Evolutionary conservation across 2,113 vertebrate genomes (phyloP).

Genomic region (Vanacampus margaritifer): DNA sequence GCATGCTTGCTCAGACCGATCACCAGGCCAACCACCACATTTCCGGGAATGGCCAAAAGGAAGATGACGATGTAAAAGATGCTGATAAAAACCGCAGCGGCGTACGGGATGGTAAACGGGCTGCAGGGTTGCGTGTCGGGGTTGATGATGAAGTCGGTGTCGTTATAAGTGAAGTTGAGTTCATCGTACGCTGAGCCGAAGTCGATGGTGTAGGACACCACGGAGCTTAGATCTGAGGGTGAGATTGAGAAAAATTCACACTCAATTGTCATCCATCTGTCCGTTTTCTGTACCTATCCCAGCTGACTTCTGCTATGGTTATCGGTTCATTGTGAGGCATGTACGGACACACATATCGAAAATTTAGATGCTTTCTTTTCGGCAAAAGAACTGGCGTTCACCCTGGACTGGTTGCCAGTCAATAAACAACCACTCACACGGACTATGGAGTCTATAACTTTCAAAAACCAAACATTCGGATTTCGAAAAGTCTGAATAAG

Average conservation of each 20-base stretch:
- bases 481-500: no score
- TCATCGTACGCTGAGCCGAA: constrained; percentile 33
- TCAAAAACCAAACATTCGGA: no score
- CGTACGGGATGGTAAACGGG: background rate
- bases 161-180: constrained; percentile 59
- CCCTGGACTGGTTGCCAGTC: no score
- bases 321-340: no score
- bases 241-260: background rate
- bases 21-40: constrained; percentile 67
- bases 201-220: constrained; percentile 11
- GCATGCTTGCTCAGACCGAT: constrained; percentile 45
- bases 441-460: no score
- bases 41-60: constrained; percentile 71
- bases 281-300: background rate
- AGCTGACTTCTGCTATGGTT: no score
- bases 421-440: no score
- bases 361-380: background rate
- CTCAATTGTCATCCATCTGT: background rate
- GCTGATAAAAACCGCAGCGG: constrained; percentile 12
- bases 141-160: constrained; percentile 22
- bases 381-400: background rate
- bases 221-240: constrained; percentile 49
- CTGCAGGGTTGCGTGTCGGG: constrained; percentile 51
- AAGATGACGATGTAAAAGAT: constrained; percentile 65
- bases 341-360: no score